phyloP scores from a whole-genome alignment of 2,797 vertebrate species.

The Hemibagrus guttatus region DNA sequence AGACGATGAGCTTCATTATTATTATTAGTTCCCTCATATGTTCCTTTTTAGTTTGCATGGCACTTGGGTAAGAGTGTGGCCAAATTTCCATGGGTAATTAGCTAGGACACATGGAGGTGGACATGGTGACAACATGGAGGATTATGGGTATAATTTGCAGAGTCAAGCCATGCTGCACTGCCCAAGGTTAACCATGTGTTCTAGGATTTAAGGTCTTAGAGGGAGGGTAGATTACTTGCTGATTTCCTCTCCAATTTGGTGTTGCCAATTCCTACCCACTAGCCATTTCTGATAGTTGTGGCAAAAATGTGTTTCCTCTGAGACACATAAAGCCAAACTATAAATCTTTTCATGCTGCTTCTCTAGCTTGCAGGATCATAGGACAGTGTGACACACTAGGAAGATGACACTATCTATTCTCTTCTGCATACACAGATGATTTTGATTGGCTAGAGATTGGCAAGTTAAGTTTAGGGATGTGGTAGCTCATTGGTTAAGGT shows the following conservation, averaged over 20 bases:
- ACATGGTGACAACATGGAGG: slow-evolving; percentile 9
- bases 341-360: slow-evolving; percentile 7
- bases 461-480: no score
- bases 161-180: slow-evolving; percentile 6
- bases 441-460: not conserved
- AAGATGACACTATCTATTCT: not conserved
- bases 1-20: not conserved
- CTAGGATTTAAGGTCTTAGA: slow-evolving; percentile 10
- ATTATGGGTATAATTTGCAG: slow-evolving; percentile 24
- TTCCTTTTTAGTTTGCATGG: not conserved
- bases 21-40: not conserved
- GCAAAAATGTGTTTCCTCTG: not conserved
- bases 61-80: not conserved
- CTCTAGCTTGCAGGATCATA: not conserved
- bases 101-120: not conserved
- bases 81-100: slow-evolving; percentile 16
- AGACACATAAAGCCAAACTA: not conserved
- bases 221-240: slow-evolving; percentile 5
- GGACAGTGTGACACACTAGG: not conserved
- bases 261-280: not conserved
- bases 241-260: not conserved
- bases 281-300: not conserved
- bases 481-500: no score
- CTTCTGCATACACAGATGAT: not conserved
- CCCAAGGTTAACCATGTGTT: slow-evolving; percentile 14